Base-by-base conservation (phyloP, 1,140 invertebrate genomes). In the Drosophila malerkotliana region DNA sequence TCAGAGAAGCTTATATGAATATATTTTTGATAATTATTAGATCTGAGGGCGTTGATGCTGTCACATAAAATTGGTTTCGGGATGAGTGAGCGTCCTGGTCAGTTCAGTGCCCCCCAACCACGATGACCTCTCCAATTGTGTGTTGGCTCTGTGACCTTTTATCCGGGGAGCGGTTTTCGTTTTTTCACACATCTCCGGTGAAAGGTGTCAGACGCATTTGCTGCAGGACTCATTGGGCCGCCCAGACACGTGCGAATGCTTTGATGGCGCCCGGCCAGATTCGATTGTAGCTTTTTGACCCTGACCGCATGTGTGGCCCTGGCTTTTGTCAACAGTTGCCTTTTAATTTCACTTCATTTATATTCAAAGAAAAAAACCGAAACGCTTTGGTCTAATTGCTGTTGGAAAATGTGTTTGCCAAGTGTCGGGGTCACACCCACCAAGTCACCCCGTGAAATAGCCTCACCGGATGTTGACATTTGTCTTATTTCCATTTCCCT, bases 301-400 rank as follows among this genome's bases (percentile, higher is more conserved):
- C 67, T 71, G 32, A 64, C 72, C 68, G 74, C 72, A 79, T 60
- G 56, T 83, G 41, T 44, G 72, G 72, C 76, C 53, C 64, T 60
- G 59, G 79, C 78, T 75, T 83, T 75, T 88, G 82, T 87, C 83
- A 88, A 88, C 82, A 88, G 71, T 87, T 88, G 82, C 78, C 79
- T 82, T 85, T 87, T 82, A 88, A 87, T 87, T 87, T 87, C 78
- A 52, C 56, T 88, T 87, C 82, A 82, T 87, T 88, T 88, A 68
- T 82, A 88, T 85, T 82, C 77, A 85, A 80, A 62, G 47, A 76
- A 54, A 45, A 32, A 60, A 49, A 18, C 18, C 9, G 77, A 77
- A 71, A 71, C 60, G 68, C 79, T 55, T 44, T 34, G 59, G 62
- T 80, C 80, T 84, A 84, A 84, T 84, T 84, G 80, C 77, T 84